Evolutionary conservation across 2,113 vertebrate species (phyloP).

Genomic region (Actinemys pallida): DNA sequence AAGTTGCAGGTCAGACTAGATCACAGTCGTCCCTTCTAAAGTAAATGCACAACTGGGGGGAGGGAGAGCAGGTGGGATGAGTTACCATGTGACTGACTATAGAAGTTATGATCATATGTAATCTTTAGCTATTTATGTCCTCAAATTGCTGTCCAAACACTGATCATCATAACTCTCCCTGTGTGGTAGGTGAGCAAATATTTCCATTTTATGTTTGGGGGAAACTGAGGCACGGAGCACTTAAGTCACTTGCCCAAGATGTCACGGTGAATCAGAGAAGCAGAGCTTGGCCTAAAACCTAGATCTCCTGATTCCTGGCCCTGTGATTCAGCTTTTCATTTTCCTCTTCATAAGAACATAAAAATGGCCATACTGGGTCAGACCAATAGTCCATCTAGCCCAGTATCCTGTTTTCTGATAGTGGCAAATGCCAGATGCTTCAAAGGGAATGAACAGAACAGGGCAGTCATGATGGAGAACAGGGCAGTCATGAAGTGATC

Average conservation of each 20-base stretch:
- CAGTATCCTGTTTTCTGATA: background rate
- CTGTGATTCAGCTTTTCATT: background rate
- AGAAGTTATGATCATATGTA: background rate
- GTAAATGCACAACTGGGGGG: background rate
- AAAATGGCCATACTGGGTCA: background rate
- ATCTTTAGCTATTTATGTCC: background rate
- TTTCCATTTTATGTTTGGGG: background rate
- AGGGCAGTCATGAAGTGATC: background rate
- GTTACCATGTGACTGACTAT: background rate
- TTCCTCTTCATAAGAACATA: background rate
- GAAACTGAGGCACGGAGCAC: slow-evolving; percentile 5
- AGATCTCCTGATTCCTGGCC: background rate
- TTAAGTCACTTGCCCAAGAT: slow-evolving; percentile 3
- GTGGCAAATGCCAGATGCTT: background rate
- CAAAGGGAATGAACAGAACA: background rate
- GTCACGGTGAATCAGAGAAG: background rate
- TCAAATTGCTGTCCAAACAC: background rate
- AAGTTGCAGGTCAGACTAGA: background rate
- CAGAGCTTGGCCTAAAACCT: background rate
- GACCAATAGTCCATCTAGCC: no score
- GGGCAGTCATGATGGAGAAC: background rate
- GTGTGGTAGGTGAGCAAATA: slow-evolving; percentile 2
- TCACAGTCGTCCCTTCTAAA: background rate
- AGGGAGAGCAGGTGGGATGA: background rate
- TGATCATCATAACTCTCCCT: slow-evolving; percentile 14